Evolutionary conservation across 53 echinoderm and acorn worm genomes (phyloP).

Genomic region (Echinarachnius parma): DNA sequence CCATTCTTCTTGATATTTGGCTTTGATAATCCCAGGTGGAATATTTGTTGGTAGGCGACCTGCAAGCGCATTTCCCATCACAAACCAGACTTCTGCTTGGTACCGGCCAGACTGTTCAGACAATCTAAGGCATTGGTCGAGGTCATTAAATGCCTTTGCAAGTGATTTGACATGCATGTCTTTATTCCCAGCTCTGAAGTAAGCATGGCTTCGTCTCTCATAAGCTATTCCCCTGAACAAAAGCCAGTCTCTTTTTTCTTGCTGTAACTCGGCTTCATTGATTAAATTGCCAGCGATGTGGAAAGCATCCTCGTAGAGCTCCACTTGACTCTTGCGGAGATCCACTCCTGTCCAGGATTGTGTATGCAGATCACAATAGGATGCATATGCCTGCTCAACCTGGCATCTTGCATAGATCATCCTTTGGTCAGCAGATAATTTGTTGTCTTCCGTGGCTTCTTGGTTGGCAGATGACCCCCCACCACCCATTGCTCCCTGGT

Average conservation of each 20-base stretch:
- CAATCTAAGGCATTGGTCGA: not conserved
- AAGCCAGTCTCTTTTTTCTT: conserved; percentile 37
- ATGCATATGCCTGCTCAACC: conserved; percentile 23
- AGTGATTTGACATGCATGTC: not conserved
- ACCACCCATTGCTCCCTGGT: not conserved
- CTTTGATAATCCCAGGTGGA: not conserved
- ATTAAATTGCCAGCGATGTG: not conserved
- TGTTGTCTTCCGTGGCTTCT: no score
- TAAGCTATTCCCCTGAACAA: conserved; percentile 9
- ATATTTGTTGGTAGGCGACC: not conserved
- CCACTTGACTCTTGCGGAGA: not conserved
- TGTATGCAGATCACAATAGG: conserved; percentile 15
- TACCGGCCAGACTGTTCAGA: not conserved
- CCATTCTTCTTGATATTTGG: not conserved
- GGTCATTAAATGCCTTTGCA: conserved; percentile 1
- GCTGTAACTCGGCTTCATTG: not conserved
- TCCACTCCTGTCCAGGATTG: conserved; percentile 11
- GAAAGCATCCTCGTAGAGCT: not conserved
- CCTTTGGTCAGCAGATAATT: not conserved
- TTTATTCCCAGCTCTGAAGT: not conserved
- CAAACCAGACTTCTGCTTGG: conserved; percentile 16
- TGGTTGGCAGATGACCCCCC: no score
- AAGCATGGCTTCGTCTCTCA: conserved; percentile 6
- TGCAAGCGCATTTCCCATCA: not conserved
- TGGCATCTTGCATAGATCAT: conserved; percentile 23